Conservation (phyloP, 2,888 invertebrate genomes). For the Coelopa pilipes region DNA sequence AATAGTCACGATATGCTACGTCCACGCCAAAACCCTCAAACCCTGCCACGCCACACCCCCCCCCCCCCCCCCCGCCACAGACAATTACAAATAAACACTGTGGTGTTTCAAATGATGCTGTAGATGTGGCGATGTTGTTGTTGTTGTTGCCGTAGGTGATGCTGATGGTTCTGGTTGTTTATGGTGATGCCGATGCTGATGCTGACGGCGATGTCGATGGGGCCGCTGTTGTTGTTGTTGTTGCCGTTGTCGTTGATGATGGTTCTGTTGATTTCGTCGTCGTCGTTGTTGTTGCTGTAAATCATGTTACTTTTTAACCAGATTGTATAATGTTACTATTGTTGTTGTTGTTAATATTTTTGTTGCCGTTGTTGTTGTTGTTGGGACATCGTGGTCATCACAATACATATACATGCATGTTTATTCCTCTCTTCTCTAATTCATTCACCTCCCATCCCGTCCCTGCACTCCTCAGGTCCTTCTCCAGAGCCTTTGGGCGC, state of each 20-base stretch:
- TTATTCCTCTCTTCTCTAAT: too few relatives aligned
- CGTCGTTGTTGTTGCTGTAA: constrained; percentile 30
- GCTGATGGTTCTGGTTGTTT: background rate
- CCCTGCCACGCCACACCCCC: too few relatives aligned
- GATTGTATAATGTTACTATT: constrained; percentile 27
- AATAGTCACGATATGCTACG: too few relatives aligned
- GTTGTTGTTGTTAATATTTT: constrained; percentile 21
- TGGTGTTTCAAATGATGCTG: background rate
- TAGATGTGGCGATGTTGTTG: background rate
- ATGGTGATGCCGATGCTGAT: background rate
- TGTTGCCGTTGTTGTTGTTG: constrained; percentile 13
- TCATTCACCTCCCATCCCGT: too few relatives aligned
- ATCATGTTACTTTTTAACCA: constrained; percentile 33
- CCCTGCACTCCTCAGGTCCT: too few relatives aligned
- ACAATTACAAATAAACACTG: too few relatives aligned
- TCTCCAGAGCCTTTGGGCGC: too few relatives aligned
- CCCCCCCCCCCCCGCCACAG: too few relatives aligned
- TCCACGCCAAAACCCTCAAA: too few relatives aligned
- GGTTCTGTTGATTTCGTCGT: background rate
- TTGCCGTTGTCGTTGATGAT: background rate
- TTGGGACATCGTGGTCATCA: too few relatives aligned
- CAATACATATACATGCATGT: too few relatives aligned
- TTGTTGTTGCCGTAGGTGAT: background rate
- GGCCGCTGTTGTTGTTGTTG: background rate
- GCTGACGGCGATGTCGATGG: background rate